A percentile compares a stretch with the other conserved stretches of the same genome.
Conservation (phyloP, 2,113 vertebrate species). For the Notothenia coriiceps region DNA sequence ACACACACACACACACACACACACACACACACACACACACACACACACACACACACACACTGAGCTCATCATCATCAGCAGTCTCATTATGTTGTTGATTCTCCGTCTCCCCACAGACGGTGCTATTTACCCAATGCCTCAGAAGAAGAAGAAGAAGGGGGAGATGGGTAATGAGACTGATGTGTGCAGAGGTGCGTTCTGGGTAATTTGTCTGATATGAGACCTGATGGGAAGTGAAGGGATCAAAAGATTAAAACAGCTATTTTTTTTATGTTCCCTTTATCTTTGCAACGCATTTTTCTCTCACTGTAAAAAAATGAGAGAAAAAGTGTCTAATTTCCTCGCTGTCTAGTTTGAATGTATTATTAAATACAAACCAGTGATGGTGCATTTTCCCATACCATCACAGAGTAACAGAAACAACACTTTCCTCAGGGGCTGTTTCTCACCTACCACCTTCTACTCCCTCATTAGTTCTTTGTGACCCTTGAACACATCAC, state of each 20-base stretch:
- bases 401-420: constrained; percentile 22
- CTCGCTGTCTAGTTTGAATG: constrained; percentile 28
- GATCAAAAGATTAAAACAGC: constrained; percentile 73
- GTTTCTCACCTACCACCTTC: constrained; percentile 56
- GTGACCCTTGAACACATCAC: constrained; percentile 52
- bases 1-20: background rate
- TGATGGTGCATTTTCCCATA: background rate
- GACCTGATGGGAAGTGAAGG: constrained; percentile 74
- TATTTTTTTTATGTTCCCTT: constrained; percentile 28
- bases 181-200: constrained; percentile 74
- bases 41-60: background rate
- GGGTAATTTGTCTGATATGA: constrained; percentile 77
- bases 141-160: constrained; percentile 43
- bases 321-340: constrained; percentile 29
- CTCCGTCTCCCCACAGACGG: constrained; percentile 71
- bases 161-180: constrained; percentile 74
- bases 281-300: no score
- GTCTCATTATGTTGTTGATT: constrained; percentile 78
- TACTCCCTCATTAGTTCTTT: constrained; percentile 51
- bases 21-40: constrained; percentile 18
- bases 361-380: constrained; percentile 28
- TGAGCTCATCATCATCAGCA: constrained; percentile 63
- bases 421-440: constrained; percentile 18
- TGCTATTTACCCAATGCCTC: constrained; percentile 75
- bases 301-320: no score